These are phyloP conservation scores for Spea hammondii DNA, from an alignment of 2,797 vertebrate genomes.

Conservation along the genomic window DNA sequence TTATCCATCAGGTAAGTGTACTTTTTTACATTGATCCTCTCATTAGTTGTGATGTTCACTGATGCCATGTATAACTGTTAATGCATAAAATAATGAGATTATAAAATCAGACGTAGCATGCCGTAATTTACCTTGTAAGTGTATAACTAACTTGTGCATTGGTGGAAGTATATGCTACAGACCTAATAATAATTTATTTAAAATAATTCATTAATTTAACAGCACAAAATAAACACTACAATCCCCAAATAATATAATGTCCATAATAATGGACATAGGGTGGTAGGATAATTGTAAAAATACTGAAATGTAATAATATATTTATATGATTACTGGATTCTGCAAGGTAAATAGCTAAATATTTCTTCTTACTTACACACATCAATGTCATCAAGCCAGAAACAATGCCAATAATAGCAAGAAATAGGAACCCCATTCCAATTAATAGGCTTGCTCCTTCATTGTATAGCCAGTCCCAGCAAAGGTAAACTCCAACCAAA, in stretches of 20 bases:
- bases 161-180: no score
- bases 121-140: no score
- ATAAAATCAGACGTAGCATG: no score
- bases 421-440: slow-evolving; percentile 53
- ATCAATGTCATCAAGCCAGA: slow-evolving; percentile 45
- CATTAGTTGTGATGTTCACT: slow-evolving; percentile 57
- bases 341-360: background rate
- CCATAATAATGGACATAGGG: no score
- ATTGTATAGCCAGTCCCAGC: slow-evolving; percentile 50
- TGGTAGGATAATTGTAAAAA: no score
- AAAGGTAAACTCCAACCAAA: slow-evolving; percentile 45
- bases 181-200: no score
- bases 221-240: no score
- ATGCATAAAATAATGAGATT: background rate
- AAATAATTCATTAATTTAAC: no score
- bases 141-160: no score
- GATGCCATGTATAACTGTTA: slow-evolving; percentile 57
- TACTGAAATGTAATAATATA: no score
- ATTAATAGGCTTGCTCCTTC: slow-evolving; percentile 45
- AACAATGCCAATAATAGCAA: slow-evolving; percentile 52
- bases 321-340: no score
- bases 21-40: slow-evolving; percentile 55
- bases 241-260: no score
- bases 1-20: slow-evolving; percentile 54
- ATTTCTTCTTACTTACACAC: slow-evolving; percentile 35